Base-by-base conservation (phyloP, 2,113 vertebrate species). In the Sclerurus mexicanus region DNA sequence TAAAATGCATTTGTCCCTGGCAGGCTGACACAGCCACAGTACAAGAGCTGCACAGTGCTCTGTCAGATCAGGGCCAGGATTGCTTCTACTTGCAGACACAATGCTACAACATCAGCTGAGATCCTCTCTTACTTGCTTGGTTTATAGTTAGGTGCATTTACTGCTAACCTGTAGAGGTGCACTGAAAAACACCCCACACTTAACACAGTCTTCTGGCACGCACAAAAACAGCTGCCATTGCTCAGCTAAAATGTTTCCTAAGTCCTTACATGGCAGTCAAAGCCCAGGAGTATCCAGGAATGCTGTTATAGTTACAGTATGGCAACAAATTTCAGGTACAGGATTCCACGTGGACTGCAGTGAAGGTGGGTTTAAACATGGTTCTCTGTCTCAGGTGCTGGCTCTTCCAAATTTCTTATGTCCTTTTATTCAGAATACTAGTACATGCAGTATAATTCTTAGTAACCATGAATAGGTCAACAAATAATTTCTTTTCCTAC, bases 291-390 rank as follows among this genome's bases (percentile, higher is more conserved):
- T 28, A 63, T 1, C 9, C 10, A 21, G 5, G 6, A 39, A 68
- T 6, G 23, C 21, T 81, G 18, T 35, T 39, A 21, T 4, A 58
- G 10, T n/a, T 17, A 35, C 0, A 0, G 21, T 4, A 0, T 3
- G 11, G 22, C 44, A 78, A 52, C 27, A 30, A 33, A 88, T 30
- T 63, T 30, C 66, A 50, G 13, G 11, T 19, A 4, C 1, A 2
- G 22, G 18, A 80, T 73, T 77, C 49, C 37, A 27, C 2, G 2
- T 8, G 1, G 5, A 22, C 8, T 55, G 31, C 30, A 24, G 28
- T 42, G 12, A 23, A 78, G 40, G 2, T 14, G 10, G 3, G 9
- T 28, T 53, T 63, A 11, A 67, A 58, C 30, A 16, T 9, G 9
- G 4, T 60, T 4, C 12, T 84, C 21, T 14, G 14, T 8, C 20